Percentiles rank a stretch among this genome's conserved stretches.
Evolutionary conservation across 2,797 vertebrate species (phyloP).

Genomic region (Spheniscus humboldti): DNA sequence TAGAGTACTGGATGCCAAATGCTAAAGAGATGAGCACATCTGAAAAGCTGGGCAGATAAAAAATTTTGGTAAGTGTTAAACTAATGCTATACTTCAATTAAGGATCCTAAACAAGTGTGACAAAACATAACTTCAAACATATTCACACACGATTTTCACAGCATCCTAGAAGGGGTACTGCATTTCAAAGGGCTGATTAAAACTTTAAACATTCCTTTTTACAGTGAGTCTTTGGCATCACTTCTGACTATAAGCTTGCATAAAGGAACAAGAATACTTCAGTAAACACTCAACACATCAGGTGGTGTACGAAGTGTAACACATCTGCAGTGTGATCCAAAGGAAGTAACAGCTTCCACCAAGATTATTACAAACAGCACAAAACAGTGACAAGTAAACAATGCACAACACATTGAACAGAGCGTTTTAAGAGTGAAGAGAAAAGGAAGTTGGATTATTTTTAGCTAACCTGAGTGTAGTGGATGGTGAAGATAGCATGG

Average conservation of each 20-base stretch:
- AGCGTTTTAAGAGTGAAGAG: background rate
- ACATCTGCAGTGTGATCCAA: constrained; percentile 1
- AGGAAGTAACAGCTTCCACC: constrained; percentile 3
- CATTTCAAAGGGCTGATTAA: background rate
- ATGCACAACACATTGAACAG: background rate
- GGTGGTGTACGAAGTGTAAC: background rate
- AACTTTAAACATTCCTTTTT: background rate
- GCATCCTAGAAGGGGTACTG: background rate
- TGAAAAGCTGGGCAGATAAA: background rate
- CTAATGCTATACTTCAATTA: background rate
- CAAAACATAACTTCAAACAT: background rate
- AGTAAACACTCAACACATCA: background rate
- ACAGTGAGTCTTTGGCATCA: background rate
- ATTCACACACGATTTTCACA: background rate
- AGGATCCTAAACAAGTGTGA: background rate
- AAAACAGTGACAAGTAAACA: constrained; percentile 7
- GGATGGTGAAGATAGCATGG: constrained; percentile 96
- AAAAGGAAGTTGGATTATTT: constrained; percentile 8
- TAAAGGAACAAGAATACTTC: background rate
- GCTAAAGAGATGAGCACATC: constrained; percentile 17
- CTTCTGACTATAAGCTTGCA: background rate
- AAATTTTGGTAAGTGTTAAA: background rate
- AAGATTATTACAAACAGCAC: background rate
- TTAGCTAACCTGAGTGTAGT: constrained; percentile 89
- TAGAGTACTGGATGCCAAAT: constrained; percentile 10